Evolutionary conservation across 2,888 invertebrate species (phyloP), one percentile per base, ranked within the genome.

Genomic region (Drosophila kambysellisi): DNA sequence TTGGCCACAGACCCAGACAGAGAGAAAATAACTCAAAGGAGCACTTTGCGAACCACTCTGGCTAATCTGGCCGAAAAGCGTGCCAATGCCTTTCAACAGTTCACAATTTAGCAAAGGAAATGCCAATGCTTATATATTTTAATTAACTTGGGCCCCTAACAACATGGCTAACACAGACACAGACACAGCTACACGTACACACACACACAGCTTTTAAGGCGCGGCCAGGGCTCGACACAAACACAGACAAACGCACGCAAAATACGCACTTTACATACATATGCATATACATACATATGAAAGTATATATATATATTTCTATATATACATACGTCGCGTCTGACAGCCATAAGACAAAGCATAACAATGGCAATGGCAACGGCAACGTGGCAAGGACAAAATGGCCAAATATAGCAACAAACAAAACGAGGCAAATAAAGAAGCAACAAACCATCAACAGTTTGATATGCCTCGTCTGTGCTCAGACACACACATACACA

Each of bases 381-480:
- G 57, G 48, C 59, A 58, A 35, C 41, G 54, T 53, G 53, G 64
- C 68, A 76, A 79, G 68, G 61, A 79, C 80, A 80, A 79, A 88
- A 85, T 76, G 79, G 81, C 84, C 88, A 84, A 88, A 85, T 88
- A 88, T 85, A 85, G 88, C 83, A 82, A 81, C 88, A 89, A 87
- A 80, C 81, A 82, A 82, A 77, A 82, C 81, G 77, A 82, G 80
- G 80, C 81, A 79, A 82, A 88, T 86, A 88, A 88, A 85, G 88
- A 85, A 88, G 89, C 85, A 86, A 86, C 85, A 86, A 86, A 86
- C 88, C 87, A 88, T 88, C 87, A 88, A 88, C 87, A 88, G 87
- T 88, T 88, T 88, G 85, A 89, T 85, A 88, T 82, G 88, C 83
- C 79, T 74, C 74, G 88, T 83, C 83, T 81, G 79, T 83, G 70